Percentiles rank a stretch among this genome's conserved stretches.
phyloP scores from a whole-genome alignment of 2,888 invertebrate genomes.

The Protophormia terraenovae region DNA sequence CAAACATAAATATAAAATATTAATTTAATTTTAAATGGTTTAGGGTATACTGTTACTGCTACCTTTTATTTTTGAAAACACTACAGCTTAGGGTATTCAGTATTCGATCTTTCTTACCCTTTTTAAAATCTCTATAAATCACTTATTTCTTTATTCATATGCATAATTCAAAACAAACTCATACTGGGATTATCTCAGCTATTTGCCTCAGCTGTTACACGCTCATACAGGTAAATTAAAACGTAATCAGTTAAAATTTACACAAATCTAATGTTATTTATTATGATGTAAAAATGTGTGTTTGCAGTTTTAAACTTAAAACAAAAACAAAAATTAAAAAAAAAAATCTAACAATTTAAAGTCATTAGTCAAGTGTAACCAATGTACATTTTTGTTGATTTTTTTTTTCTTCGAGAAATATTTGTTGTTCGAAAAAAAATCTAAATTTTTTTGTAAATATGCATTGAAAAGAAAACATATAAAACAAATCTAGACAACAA shows the following conservation, averaged over 20 bases:
- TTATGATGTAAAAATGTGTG: slow-evolving; percentile 39
- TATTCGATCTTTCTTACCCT: no score
- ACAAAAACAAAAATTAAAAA: background rate
- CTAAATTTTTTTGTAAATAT: slow-evolving; percentile 3
- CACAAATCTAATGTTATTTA: slow-evolving; percentile 26
- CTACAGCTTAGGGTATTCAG: no score
- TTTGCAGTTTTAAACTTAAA: background rate
- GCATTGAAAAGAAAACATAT: slow-evolving; percentile 28
- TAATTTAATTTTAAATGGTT: no score
- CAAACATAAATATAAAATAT: no score
- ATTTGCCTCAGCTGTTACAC: slow-evolving; percentile 4
- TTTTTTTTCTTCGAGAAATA: slow-evolving; percentile 35
- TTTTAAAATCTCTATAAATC: no score
- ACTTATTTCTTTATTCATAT: no score
- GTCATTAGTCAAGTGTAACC: slow-evolving; percentile 67
- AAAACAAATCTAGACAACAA: background rate
- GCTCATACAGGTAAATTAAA: background rate
- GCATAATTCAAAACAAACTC: no score
- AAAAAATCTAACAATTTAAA: slow-evolving; percentile 54
- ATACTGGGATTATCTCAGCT: background rate
- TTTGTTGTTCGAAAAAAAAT: slow-evolving; percentile 17
- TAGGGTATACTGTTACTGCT: no score
- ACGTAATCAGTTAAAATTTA: background rate
- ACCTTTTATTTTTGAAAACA: no score
- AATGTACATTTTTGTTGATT: slow-evolving; percentile 46